Evolutionary conservation across 1,140 invertebrate genomes (phyloP).

Genomic region (Drosophila equinoxialis): DNA sequence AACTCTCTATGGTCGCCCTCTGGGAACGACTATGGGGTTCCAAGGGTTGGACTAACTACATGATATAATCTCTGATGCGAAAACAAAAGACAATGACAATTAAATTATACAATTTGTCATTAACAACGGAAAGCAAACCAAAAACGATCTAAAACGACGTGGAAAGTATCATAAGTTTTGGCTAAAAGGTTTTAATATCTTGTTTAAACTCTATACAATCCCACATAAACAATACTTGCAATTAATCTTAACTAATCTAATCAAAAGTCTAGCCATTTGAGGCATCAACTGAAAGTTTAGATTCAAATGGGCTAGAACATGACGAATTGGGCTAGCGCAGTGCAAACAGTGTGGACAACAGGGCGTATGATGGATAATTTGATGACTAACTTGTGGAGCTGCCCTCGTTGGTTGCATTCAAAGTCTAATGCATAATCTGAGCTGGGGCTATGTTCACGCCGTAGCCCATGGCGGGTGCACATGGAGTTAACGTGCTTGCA

Average conservation of each 20-base stretch:
- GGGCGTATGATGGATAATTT: no score
- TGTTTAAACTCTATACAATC: no score
- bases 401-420: background rate
- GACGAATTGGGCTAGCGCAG: no score
- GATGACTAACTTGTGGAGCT: no score
- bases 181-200: no score
- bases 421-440: background rate
- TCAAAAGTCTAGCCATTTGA: no score
- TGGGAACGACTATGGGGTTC: background rate
- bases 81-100: slow-evolving; percentile 15
- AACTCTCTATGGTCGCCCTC: background rate
- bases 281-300: no score
- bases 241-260: no score
- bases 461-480: background rate
- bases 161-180: background rate
- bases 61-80: slow-evolving; percentile 16
- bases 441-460: background rate
- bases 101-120: slow-evolving; percentile 31
- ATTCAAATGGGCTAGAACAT: no score
- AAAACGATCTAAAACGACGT: background rate
- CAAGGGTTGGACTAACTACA: slow-evolving; percentile 1
- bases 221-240: no score
- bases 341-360: no score
- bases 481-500: slow-evolving; percentile 3
- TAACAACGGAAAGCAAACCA: slow-evolving; percentile 7